Evolutionary conservation across 2,797 vertebrate species (phyloP).

Genomic region (Gallinago nigripennis): DNA sequence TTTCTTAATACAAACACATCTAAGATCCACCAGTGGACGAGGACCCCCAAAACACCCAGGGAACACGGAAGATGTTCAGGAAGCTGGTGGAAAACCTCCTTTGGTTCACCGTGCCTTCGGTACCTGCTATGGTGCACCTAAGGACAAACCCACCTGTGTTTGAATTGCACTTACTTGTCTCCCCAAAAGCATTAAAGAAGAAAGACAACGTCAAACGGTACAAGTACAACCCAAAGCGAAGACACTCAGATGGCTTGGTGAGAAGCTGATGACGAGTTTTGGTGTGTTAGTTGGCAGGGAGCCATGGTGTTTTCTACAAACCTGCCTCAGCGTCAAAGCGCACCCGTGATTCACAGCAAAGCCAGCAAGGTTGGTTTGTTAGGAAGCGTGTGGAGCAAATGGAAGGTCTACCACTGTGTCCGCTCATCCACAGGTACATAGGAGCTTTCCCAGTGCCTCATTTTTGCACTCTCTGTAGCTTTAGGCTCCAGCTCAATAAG

Average conservation of each 20-base stretch:
- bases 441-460: neutral
- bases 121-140: neutral
- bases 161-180: slow-evolving; percentile 48
- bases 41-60: neutral
- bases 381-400: neutral
- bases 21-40: neutral
- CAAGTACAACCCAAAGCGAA: neutral
- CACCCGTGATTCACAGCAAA: slow-evolving; percentile 12
- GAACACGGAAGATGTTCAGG: neutral
- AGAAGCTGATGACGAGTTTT: neutral
- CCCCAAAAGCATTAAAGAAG: slow-evolving; percentile 54
- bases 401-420: slow-evolving; percentile 32
- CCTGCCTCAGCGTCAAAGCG: slow-evolving; percentile 26
- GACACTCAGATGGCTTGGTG: neutral
- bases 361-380: neutral
- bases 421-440: neutral
- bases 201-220: neutral
- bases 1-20: neutral
- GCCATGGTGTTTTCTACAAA: slow-evolving; percentile 25
- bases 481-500: neutral
- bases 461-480: neutral
- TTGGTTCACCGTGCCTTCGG: neutral
- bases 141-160: neutral
- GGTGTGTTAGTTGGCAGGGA: neutral
- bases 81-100: neutral